Base-by-base conservation (phyloP, 2,888 invertebrate genomes). In the Diaphora mendica region DNA sequence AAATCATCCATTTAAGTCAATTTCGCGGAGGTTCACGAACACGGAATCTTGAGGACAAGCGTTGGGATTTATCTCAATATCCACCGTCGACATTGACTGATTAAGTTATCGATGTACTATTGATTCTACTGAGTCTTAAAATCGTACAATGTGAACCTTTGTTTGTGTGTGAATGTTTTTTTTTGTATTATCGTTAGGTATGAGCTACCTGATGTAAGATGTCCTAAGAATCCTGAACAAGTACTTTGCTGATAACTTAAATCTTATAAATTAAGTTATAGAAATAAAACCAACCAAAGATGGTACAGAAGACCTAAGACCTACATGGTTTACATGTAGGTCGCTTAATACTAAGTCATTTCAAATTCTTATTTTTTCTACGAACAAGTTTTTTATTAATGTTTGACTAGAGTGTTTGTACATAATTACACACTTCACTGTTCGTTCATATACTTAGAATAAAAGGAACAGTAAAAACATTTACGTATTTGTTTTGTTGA, bases 401-500 rank as follows among this genome's bases (percentile, higher is more conserved):
- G 11, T 39, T 0, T 39, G 39, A 11, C 9, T 39, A 39, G 39
- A 39, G 39, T 39, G 11, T 11, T 39, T 9, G 39, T 39, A 39
- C 11, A 39, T 39, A 39, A 39, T 39, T 44, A 15, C 15, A 11
- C 3, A 15, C 44, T 59, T 26, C 15, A 15, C 13, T 59, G n/a
- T 26, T 59, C 26, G 15, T 62, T 62, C 15, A 5, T 7, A 2
- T 62, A 8, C 30, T 62, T 30, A 5, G 2, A 17, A 2, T 5
- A 30, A 7, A 17, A 30, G 30, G 15, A 11, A 65, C 64, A 13
- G 23, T 23, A 35, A 23, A 35, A n/a, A n/a, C 42, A 39, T n/a
- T 42, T n/a, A 30, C 5, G 33, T 26, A 17, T 51, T 64, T 48
- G 48, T 80, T 80, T 83, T 81, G 70, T 87, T 80, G 73, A 68